Evolutionary conservation across 2,888 invertebrate species (phyloP).

Genomic region (Nudaria mundana): DNA sequence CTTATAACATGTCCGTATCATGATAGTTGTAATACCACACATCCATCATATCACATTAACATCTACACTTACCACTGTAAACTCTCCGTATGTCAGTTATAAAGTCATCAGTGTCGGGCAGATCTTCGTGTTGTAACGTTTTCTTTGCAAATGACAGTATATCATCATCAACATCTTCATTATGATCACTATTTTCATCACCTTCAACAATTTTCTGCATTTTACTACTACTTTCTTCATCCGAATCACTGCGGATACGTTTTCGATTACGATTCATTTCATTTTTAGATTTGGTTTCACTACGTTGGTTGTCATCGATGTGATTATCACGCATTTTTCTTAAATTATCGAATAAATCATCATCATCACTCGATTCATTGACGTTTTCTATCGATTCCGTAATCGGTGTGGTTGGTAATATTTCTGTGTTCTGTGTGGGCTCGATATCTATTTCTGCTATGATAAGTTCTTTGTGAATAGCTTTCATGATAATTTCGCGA

Average conservation of each 20-base stretch:
- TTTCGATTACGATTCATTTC: slow-evolving; percentile 43
- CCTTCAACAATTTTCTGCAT: slow-evolving; percentile 63
- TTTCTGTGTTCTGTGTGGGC: no score
- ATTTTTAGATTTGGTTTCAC: slow-evolving; percentile 19
- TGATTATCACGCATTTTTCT: slow-evolving; percentile 58
- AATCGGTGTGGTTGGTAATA: slow-evolving; percentile 7
- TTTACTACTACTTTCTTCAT: slow-evolving; percentile 49
- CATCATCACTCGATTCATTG: slow-evolving; percentile 59
- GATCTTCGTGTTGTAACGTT: slow-evolving; percentile 58
- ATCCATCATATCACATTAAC: no score
- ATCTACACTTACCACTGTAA: slow-evolving; percentile 52
- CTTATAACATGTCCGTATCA: no score
- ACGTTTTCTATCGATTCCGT: slow-evolving; percentile 15
- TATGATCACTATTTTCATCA: slow-evolving; percentile 35
- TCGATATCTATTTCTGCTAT: no score
- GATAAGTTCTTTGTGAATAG: slow-evolving; percentile 75
- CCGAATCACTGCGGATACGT: slow-evolving; percentile 60
- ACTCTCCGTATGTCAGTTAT: slow-evolving; percentile 46
- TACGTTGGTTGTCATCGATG: slow-evolving; percentile 33
- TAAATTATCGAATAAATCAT: slow-evolving; percentile 67
- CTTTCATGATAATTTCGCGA: slow-evolving; percentile 78
- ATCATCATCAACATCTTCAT: slow-evolving; percentile 60
- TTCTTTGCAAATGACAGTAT: slow-evolving; percentile 71
- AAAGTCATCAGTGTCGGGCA: slow-evolving; percentile 68
- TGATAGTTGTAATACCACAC: no score